Percentiles rank a stretch among this genome's conserved stretches.
Evolutionary conservation across 1,140 invertebrate genomes (phyloP).

Genomic region (Wasmannia auropunctata): DNA sequence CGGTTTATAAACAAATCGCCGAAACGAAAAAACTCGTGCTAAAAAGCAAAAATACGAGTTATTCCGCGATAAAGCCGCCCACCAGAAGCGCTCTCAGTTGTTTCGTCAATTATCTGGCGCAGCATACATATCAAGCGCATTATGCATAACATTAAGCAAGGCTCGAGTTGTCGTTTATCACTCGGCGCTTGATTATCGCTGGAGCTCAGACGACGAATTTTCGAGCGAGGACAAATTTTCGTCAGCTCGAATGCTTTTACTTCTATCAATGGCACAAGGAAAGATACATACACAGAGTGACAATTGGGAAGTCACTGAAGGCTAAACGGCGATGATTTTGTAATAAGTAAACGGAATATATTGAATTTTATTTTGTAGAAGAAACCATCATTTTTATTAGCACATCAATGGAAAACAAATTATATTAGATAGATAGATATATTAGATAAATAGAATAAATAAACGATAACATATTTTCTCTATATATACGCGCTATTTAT

Average conservation of each 20-base stretch:
- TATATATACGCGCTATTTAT: background rate
- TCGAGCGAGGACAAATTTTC: background rate
- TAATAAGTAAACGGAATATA: background rate
- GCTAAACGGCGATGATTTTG: background rate
- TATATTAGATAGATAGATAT: no score
- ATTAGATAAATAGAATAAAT: no score
- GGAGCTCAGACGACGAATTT: background rate
- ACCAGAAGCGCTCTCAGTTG: background rate
- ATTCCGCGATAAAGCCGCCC: background rate
- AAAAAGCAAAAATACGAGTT: background rate
- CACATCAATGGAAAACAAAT: background rate
- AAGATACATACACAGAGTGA: background rate
- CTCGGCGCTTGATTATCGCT: background rate
- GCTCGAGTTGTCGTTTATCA: background rate
- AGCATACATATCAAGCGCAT: background rate
- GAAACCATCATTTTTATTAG: background rate
- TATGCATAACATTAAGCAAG: constrained; percentile 1
- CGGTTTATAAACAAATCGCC: no score
- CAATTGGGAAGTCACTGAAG: background rate
- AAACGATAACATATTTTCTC: no score
- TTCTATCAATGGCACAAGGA: background rate
- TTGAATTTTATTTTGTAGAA: background rate
- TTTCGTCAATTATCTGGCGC: background rate
- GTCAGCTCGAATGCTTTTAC: background rate
- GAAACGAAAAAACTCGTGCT: background rate